phyloP scores from a whole-genome alignment of 1,140 invertebrate genomes.

The Artemia franciscana region DNA sequence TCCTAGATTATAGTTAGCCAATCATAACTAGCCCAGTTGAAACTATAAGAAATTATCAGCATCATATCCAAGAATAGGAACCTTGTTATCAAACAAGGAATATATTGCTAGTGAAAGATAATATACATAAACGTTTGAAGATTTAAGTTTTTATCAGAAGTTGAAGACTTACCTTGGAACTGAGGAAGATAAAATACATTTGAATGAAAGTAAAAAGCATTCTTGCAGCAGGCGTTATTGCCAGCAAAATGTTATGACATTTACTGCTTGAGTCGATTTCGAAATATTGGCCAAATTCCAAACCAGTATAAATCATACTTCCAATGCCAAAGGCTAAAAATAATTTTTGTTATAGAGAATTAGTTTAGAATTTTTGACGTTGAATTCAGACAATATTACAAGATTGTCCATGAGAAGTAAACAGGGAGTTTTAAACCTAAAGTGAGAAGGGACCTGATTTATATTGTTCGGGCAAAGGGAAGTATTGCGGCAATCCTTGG shows the following conservation, averaged over 20 bases:
- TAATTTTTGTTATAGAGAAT: background rate
- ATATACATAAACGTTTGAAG: background rate
- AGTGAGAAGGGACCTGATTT: too few relatives aligned
- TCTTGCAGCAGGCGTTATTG: conserved; percentile 27
- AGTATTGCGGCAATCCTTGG: too few relatives aligned
- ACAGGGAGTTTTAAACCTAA: too few relatives aligned
- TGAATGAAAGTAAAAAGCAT: conserved; percentile 39
- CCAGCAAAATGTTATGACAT: conserved; percentile 28
- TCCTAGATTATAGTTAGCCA: too few relatives aligned
- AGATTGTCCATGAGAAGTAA: too few relatives aligned
- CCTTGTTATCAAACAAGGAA: background rate
- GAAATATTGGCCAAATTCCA: conserved; percentile 38
- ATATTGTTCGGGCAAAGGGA: too few relatives aligned
- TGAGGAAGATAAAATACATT: conserved; percentile 40
- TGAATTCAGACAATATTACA: too few relatives aligned
- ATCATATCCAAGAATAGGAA: too few relatives aligned
- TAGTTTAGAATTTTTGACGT: too few relatives aligned
- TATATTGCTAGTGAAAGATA: background rate
- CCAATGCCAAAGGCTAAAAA: conserved; percentile 33
- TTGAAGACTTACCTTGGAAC: conserved; percentile 33
- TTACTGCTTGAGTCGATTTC: conserved; percentile 26
- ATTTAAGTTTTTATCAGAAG: too few relatives aligned
- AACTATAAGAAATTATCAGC: too few relatives aligned
- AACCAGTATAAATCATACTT: conserved; percentile 38
- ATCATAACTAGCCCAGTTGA: too few relatives aligned